Evolutionary conservation across 2,888 invertebrate genomes (phyloP), one percentile per base, ranked within the genome.

Genomic region (Omphaloscelis lunosa): DNA sequence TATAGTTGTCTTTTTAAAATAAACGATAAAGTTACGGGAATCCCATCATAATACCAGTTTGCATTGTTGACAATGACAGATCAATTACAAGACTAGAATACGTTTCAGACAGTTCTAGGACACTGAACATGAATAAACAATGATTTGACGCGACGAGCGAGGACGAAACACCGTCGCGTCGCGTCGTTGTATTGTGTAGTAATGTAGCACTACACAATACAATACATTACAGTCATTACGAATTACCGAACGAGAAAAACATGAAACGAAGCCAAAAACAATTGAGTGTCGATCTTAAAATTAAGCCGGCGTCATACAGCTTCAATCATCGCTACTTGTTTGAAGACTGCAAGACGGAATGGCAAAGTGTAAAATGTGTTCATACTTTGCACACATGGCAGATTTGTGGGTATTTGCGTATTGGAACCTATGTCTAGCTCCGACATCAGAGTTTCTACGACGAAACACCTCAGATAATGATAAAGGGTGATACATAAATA

Each of bases 61-160:
- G n/a, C 9, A 41, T 51, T 61, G 27, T 67, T 67, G 45, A 68
- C 63, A 3, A 56, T 56, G 73, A 67, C 67, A 67, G 45, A 82
- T 84, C 62, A 81, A 80, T 71, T 85, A 75, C 41, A 48, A 63
- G 59, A 75, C 58, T 51, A 72, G 83, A 78, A 71, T 51, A 78
- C 48, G 45, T 27, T 77, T 58, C 39, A 15, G 45, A 66, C 72
- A 58, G 69, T 74, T 70, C 45, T 70, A 63, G 62, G 8, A 58
- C 67, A 72, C 56, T 85, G 85, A 70, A 77, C 85, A 59, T 85
- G 85, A 79, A 86, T 83, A 29, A 66, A 83, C 56, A 74, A 83
- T 83, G 56, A 78, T 74, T 72, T 66, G 65, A 61, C 39, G 56
- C 53, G 62, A 68, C 59, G 58, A 27, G 63, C 72, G 65, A 72